Base-by-base conservation (phyloP, 2,888 invertebrate species). In the Poecilus cupreus region DNA sequence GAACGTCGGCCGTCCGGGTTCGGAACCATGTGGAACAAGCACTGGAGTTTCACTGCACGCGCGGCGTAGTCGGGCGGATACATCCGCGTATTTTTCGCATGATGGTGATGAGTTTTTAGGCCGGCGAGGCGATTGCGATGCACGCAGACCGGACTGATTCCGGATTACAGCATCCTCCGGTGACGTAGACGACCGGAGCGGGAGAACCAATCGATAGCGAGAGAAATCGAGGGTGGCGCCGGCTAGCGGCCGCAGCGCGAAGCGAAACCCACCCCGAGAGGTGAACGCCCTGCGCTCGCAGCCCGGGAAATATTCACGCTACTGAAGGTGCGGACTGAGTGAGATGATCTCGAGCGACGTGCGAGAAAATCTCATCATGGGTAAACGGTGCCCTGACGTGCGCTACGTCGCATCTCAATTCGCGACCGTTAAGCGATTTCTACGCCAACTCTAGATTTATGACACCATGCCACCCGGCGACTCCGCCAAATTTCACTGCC, bases 161-260 rank as follows among this genome's bases (percentile, higher is more conserved):
- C 80, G 80, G 75, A 80, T 80, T 80, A 80, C 80, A 80, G 80
- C 80, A 80, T 80, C 80, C 80, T 32, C 64, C 81, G 75, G 81
- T 81, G 81, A 81, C 81, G 81, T 74, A 60, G 81, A 11, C 37
- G 20, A 60, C 81, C 81, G 64, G 75, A 75, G 81, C 81, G 80
- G 32, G 72, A 68, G 64, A 60, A 57, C 72, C 74, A 75, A 81
- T 81, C 81, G 81, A 81, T 81, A 81, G 49, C 46, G 16, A 37
- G 18, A 75, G 74, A 72, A 22, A 68, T 24, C 75, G 39, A 54
- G 43, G 16, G 43, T 80, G 39, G 81, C 81, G 81, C 81, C 81
- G 32, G 80, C 80, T 80, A 80, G 80, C 39, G 80, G 37, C n/a
- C 20, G 4, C 70, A 26, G 16, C 6, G 26, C 0, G 26, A 64